Conservation (phyloP, 2,888 invertebrate species). For the Sinotaia quadrata region DNA sequence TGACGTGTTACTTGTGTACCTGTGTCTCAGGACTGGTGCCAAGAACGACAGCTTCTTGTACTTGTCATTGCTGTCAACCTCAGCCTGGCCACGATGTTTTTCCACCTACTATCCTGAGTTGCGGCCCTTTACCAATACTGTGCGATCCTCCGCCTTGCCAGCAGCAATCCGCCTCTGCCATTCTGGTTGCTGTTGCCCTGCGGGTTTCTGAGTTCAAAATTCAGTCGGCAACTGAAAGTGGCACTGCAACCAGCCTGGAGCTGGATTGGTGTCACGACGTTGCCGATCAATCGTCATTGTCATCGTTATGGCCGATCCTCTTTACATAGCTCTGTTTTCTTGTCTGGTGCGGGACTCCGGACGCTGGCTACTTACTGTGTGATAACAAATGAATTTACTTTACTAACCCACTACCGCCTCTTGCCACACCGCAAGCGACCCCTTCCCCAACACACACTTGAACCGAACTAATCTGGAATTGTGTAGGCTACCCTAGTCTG, state of each 20-base stretch:
- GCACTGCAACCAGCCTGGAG: constrained; percentile 4
- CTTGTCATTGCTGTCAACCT: constrained; percentile 70
- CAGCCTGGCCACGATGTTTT: constrained; percentile 71
- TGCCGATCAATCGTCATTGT: too few species aligned
- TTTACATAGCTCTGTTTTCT: not conserved
- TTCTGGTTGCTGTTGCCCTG: too few species aligned
- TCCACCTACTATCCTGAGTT: constrained; percentile 69
- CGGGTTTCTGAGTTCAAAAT: too few species aligned
- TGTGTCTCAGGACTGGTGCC: constrained; percentile 72
- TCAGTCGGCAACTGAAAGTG: too few species aligned
- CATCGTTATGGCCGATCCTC: too few species aligned
- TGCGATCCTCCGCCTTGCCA: not conserved
- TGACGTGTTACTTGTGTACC: too few species aligned
- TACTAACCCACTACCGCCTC: not conserved
- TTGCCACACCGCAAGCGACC: too few species aligned
- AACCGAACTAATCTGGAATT: too few species aligned
- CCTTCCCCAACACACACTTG: too few species aligned
- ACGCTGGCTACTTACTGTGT: not conserved
- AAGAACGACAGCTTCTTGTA: constrained; percentile 69
- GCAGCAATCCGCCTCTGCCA: not conserved
- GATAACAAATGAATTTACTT: not conserved
- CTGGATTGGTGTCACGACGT: not conserved
- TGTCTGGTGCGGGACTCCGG: constrained; percentile 8
- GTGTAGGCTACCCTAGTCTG: too few species aligned
- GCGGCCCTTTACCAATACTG: not conserved